Conservation (phyloP, 1,140 invertebrate species). For the Stenopsyche tienmushanensis region DNA sequence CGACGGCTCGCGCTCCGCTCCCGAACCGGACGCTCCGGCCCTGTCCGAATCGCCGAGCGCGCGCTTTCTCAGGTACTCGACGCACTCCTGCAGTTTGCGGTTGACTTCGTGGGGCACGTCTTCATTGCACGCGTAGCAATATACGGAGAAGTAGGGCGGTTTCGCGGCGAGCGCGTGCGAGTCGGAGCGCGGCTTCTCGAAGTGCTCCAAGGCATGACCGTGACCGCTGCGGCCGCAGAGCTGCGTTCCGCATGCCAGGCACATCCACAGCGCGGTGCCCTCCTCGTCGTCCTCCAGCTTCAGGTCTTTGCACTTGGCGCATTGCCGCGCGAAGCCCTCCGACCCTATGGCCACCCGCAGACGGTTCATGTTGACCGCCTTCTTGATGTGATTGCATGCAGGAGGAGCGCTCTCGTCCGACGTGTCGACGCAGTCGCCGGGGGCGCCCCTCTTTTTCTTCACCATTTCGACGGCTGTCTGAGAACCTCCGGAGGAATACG, state of each 20-base stretch:
- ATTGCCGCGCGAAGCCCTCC: constrained; percentile 60
- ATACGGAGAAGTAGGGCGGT: constrained; percentile 59
- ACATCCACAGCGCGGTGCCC: constrained; percentile 67
- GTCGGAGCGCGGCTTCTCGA: constrained; percentile 72
- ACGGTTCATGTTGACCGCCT: constrained; percentile 64
- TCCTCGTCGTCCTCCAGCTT: constrained; percentile 54
- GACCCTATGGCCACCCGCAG: constrained; percentile 64
- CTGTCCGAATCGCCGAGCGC: constrained; percentile 4
- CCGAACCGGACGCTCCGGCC: not conserved
- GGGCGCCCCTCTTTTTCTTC: not conserved
- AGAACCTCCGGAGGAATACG: too few species aligned
- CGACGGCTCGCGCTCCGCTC: not conserved
- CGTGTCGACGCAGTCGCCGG: not conserved
- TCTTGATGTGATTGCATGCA: constrained; percentile 71
- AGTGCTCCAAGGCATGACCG: constrained; percentile 77
- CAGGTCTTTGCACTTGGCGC: constrained; percentile 59
- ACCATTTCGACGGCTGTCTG: too few species aligned
- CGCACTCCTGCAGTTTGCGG: constrained; percentile 65
- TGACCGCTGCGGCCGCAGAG: constrained; percentile 71
- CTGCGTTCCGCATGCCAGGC: constrained; percentile 71
- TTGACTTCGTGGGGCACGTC: constrained; percentile 60
- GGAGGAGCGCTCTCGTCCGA: constrained; percentile 22
- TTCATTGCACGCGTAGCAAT: constrained; percentile 71
- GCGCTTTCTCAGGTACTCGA: constrained; percentile 63
- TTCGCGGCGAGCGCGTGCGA: constrained; percentile 74